phyloP scores from a whole-genome alignment of 2,113 vertebrate genomes.

The Mustela nigripes region DNA sequence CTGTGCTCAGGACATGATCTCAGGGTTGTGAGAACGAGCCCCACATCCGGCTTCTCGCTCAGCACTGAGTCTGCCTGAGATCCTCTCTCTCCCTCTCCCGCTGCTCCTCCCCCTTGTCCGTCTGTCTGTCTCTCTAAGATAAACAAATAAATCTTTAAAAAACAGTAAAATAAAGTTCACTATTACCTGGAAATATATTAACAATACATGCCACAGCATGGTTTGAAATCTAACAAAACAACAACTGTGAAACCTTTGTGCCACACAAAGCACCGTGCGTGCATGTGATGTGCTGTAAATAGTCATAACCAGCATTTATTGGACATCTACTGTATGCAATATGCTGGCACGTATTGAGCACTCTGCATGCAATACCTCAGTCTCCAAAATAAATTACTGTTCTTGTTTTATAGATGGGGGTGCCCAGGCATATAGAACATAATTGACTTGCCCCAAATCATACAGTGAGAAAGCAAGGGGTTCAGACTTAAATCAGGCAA shows the following conservation, averaged over 20 bases:
- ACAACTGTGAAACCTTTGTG: background rate
- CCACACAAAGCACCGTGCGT: background rate
- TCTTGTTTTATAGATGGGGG: background rate
- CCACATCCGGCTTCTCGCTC: background rate
- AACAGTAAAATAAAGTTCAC: slow-evolving; percentile 46
- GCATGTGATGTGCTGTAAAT: background rate
- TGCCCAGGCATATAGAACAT: background rate
- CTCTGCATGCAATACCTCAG: background rate
- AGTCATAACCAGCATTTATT: background rate
- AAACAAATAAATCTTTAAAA: background rate
- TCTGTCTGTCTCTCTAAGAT: too few relatives aligned
- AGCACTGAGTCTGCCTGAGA: background rate
- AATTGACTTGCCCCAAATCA: background rate
- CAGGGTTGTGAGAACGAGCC: background rate
- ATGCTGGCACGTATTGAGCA: background rate
- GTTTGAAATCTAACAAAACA: background rate
- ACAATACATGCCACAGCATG: background rate
- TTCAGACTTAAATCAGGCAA: background rate
- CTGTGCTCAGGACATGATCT: background rate
- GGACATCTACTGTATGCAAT: background rate
- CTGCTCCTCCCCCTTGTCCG: background rate
- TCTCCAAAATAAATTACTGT: background rate
- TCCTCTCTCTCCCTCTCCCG: background rate
- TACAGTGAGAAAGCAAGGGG: background rate
- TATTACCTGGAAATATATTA: slow-evolving; percentile 22